A percentile compares a stretch with the other conserved stretches of the same genome.
Conservation (phyloP, 1,140 invertebrate species). For the Drosophila gunungcola region DNA sequence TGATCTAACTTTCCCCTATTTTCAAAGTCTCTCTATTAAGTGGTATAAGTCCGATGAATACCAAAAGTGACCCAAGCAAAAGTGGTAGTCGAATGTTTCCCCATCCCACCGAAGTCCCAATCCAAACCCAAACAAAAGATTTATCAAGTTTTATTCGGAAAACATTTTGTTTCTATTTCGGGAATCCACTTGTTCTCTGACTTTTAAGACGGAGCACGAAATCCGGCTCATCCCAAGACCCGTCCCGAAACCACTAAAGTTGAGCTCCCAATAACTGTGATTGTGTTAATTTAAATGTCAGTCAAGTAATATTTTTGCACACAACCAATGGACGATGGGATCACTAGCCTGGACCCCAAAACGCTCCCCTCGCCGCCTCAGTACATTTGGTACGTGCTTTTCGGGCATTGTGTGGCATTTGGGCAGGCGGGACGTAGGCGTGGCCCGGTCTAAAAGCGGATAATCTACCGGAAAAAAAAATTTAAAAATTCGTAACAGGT, state of each 20-base stretch:
- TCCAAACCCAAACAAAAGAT: slow-evolving; percentile 47
- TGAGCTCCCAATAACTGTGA: slow-evolving; percentile 77
- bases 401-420: slow-evolving; percentile 77
- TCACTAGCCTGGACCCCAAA: slow-evolving; percentile 37
- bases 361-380: not conserved
- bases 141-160: slow-evolving; percentile 66
- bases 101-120: not conserved
- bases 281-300: slow-evolving; percentile 84
- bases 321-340: slow-evolving; percentile 55
- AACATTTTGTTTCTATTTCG: slow-evolving; percentile 34
- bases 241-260: slow-evolving; percentile 41
- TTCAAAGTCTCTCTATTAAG: not conserved
- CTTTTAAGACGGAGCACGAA: slow-evolving; percentile 46
- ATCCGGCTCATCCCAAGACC: slow-evolving; percentile 20
- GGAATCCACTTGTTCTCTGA: slow-evolving; percentile 50
- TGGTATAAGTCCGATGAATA: slow-evolving; percentile 2
- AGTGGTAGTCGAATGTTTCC: not conserved
- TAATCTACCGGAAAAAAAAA: slow-evolving; percentile 71
- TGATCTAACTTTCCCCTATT: not conserved
- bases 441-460: slow-evolving; percentile 69
- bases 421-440: slow-evolving; percentile 48
- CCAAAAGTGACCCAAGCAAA: slow-evolving; percentile 5
- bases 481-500: slow-evolving; percentile 81
- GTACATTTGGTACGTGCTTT: slow-evolving; percentile 70
- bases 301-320: slow-evolving; percentile 81